Evolutionary conservation across 2,888 invertebrate genomes (phyloP), one percentile per base, ranked within the genome.

Genomic region (Chironomus tentans): DNA sequence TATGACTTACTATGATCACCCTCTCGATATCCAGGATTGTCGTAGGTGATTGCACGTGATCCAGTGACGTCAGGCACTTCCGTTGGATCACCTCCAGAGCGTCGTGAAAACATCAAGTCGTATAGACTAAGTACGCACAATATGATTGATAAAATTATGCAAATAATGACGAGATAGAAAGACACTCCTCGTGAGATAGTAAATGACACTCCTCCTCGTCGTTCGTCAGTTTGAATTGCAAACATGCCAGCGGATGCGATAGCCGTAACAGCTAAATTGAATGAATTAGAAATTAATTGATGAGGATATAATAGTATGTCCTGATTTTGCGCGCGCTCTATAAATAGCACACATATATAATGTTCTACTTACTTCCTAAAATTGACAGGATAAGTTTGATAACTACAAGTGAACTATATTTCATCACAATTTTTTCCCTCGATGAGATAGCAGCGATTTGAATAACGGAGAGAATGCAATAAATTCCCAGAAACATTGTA

Each of bases 381-480:
- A 94, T 86, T 62, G 92, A 90, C 78, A 94, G 85, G 75, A 92
- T 89, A 78, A 94, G 87, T 85, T 95, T 95, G 80, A 89, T 85
- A 84, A 93, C 90, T 77, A 94, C 90, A 73, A 92, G 88, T 78
- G 88, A 86, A 78, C 90, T 90, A 84, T 94, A 94, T 80, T 90
- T 89, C 85, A 93, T 85, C 78, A 90, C 89, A 78, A 94, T 90
- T 81, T 90, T 89, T 82, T 94, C 93, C 82, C 91, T 90, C 72
- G 93, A 93, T 74, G 92, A 91, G 80, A 94, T 90, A 94, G 94
- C 94, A 78, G 94, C 92, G 79, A 95, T 87, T 83, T 94, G 94
- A 78, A 94, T 87, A 78, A 94, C 89, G 73, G 93, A 91, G 77
- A 94, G 85, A 77, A 92, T 85, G 84, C 93, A 93, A 85, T 92